Evolutionary conservation across 2,888 invertebrate genomes (phyloP).

Genomic region (Metalampra italica): DNA sequence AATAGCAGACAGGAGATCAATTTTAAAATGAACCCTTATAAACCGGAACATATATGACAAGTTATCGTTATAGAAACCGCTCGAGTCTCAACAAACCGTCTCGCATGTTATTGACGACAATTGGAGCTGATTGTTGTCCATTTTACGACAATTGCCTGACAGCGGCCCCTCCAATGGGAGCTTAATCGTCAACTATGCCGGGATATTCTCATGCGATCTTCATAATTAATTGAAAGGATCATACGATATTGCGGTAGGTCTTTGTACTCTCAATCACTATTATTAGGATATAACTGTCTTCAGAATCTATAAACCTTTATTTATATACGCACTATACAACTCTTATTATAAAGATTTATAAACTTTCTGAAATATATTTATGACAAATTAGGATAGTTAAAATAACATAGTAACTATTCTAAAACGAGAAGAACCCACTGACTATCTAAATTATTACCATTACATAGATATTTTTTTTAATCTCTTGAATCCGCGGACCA

Average conservation of each 20-base stretch:
- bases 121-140: slow-evolving; percentile 69
- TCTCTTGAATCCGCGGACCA: too few relatives aligned
- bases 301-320: too few relatives aligned
- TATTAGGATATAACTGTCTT: neutral
- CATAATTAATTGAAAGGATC: slow-evolving; percentile 60
- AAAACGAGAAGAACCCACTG: too few relatives aligned
- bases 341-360: too few relatives aligned
- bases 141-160: slow-evolving; percentile 65
- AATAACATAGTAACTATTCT: too few relatives aligned
- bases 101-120: slow-evolving; percentile 65
- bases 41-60: slow-evolving; percentile 19
- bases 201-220: slow-evolving; percentile 64
- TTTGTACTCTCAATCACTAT: slow-evolving; percentile 12
- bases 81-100: slow-evolving; percentile 36
- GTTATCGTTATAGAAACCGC: slow-evolving; percentile 29
- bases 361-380: too few relatives aligned
- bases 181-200: slow-evolving; percentile 49
- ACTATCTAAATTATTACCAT: too few relatives aligned
- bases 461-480: too few relatives aligned
- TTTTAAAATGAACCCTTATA: slow-evolving; percentile 7
- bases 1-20: neutral
- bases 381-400: too few relatives aligned
- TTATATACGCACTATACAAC: too few relatives aligned
- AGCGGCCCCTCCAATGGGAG: slow-evolving; percentile 37
- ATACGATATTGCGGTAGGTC: slow-evolving; percentile 35